Conservation (phyloP, 1,140 invertebrate species). For the Platyscapa corneri region DNA sequence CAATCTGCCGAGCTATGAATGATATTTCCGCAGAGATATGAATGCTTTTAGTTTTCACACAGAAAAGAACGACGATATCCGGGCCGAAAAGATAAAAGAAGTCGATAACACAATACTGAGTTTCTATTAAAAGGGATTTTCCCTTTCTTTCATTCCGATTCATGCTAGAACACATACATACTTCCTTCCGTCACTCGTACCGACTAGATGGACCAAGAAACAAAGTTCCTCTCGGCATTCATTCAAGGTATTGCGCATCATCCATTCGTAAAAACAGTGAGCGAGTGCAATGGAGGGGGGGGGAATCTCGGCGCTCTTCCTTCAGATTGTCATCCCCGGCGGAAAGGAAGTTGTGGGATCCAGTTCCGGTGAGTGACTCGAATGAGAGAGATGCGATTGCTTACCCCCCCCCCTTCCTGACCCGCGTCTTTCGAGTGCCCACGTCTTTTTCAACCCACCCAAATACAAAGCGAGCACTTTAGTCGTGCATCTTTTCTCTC, state of each 20-base stretch:
- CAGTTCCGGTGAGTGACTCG: conserved; percentile 41
- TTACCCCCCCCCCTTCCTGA: neutral
- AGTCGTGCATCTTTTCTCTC: neutral
- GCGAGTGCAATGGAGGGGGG: neutral
- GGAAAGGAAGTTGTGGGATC: conserved; percentile 42
- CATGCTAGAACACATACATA: neutral
- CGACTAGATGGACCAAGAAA: neutral
- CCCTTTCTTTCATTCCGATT: neutral
- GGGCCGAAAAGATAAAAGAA: neutral
- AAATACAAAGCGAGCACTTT: neutral
- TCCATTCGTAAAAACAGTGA: neutral
- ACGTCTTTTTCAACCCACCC: neutral
- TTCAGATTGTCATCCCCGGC: conserved; percentile 35
- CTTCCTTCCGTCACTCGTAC: neutral
- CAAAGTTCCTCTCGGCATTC: neutral
- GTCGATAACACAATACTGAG: neutral
- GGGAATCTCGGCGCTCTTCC: neutral
- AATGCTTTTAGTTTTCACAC: neutral
- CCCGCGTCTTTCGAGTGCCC: neutral
- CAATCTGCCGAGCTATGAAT: neutral
- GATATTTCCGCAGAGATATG: neutral
- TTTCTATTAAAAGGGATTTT: neutral
- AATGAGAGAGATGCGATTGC: conserved; percentile 2
- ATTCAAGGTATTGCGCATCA: conserved; percentile 2
- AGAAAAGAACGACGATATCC: neutral